Percentiles rank a stretch among this genome's conserved stretches.
Evolutionary conservation across 2,888 invertebrate species (phyloP).

Genomic region (Schrankia costaestrigalis): DNA sequence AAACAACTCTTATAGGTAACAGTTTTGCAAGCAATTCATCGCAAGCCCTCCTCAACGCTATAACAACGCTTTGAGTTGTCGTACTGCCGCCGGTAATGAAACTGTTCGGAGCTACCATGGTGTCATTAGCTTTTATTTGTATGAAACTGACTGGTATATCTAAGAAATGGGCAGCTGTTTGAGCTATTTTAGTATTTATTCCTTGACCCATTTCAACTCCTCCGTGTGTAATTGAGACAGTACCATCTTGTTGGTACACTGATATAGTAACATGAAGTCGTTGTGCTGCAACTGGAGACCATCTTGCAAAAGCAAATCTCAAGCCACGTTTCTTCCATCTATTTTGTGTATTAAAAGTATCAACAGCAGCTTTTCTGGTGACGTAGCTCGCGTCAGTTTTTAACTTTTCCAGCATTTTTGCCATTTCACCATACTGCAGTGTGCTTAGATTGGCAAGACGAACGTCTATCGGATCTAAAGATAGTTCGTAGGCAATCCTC

Average conservation of each 20-base stretch:
- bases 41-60: slow-evolving; percentile 34
- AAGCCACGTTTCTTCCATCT: slow-evolving; percentile 87
- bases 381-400: slow-evolving; percentile 74
- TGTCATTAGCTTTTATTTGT: slow-evolving; percentile 82
- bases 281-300: slow-evolving; percentile 42
- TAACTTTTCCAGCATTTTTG: slow-evolving; percentile 72
- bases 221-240: slow-evolving; percentile 85
- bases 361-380: slow-evolving; percentile 64
- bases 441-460: slow-evolving; percentile 71
- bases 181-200: slow-evolving; percentile 85
- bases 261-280: slow-evolving; percentile 23
- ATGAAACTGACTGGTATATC: slow-evolving; percentile 83
- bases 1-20: slow-evolving; percentile 23
- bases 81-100: slow-evolving; percentile 83
- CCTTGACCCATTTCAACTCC: slow-evolving; percentile 79
- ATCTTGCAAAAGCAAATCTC: slow-evolving; percentile 81
- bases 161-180: slow-evolving; percentile 82
- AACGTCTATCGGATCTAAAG: slow-evolving; percentile 80
- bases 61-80: slow-evolving; percentile 39
- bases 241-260: slow-evolving; percentile 77
- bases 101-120: slow-evolving; percentile 82
- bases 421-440: slow-evolving; percentile 35
- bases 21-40: slow-evolving; percentile 27
- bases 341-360: slow-evolving; percentile 81
- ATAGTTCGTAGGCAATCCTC: slow-evolving; percentile 74